phyloP scores from a whole-genome alignment of 2,113 vertebrate genomes.

The Tringa solitaria region DNA sequence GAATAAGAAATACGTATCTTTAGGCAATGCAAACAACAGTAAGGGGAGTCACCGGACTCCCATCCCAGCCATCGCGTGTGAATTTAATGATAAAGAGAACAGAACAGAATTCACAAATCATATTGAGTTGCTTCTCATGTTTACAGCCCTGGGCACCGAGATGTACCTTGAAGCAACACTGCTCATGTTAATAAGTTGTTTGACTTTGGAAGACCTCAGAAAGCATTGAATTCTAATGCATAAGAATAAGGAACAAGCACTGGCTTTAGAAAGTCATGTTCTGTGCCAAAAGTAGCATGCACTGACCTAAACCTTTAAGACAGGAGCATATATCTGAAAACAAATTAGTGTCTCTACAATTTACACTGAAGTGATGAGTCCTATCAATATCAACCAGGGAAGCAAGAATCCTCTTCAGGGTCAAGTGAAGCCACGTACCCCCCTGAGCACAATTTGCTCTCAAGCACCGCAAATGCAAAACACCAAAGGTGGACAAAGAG shows the following conservation, averaged over 20 bases:
- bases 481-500: background rate
- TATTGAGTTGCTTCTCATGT: background rate
- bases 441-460: background rate
- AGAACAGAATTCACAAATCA: background rate
- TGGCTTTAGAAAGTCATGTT: background rate
- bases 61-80: background rate
- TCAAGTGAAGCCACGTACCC: background rate
- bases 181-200: background rate
- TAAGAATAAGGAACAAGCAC: background rate
- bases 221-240: background rate
- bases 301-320: background rate
- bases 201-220: background rate
- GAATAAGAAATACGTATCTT: background rate
- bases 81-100: background rate
- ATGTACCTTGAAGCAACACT: background rate
- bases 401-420: background rate
- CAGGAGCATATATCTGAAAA: background rate
- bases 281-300: background rate
- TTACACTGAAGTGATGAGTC: background rate
- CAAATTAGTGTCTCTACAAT: background rate
- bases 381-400: background rate
- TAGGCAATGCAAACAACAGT: background rate
- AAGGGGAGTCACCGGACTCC: background rate
- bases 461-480: background rate
- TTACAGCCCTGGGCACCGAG: background rate